phyloP scores from a whole-genome alignment of 1,140 invertebrate species.

The Euwallacea fornicatus region DNA sequence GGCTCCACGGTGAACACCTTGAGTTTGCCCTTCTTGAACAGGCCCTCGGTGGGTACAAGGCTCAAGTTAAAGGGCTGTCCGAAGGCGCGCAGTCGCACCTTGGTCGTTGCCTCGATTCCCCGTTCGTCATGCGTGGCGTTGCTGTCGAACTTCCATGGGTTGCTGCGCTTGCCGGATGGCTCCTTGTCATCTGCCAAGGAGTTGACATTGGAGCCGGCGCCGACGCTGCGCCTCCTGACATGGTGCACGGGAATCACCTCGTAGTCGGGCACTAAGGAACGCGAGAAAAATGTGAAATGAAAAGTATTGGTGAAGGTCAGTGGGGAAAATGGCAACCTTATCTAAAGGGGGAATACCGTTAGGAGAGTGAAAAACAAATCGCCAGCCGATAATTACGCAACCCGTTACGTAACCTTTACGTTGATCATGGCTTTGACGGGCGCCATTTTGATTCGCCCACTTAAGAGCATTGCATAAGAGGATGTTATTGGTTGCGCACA shows the following conservation, averaged over 20 bases:
- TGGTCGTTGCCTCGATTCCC: conserved; percentile 40
- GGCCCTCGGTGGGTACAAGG: conserved; percentile 69
- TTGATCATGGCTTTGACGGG: too few species aligned
- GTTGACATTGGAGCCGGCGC: neutral
- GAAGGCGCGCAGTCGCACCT: conserved; percentile 75
- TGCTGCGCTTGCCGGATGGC: conserved; percentile 17
- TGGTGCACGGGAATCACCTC: conserved; percentile 61
- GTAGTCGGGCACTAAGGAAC: conserved; percentile 64
- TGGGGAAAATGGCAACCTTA: too few species aligned
- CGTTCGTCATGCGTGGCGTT: neutral
- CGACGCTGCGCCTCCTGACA: conserved; percentile 45
- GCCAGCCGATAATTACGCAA: too few species aligned
- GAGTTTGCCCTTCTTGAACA: conserved; percentile 70
- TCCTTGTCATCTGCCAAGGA: conserved; percentile 8
- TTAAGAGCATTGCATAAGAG: too few species aligned
- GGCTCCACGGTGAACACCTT: conserved; percentile 77
- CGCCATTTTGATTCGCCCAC: too few species aligned
- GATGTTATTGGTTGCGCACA: too few species aligned
- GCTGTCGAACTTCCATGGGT: conserved; percentile 9
- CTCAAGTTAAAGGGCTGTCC: conserved; percentile 71
- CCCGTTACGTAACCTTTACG: too few species aligned
- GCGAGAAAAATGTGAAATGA: neutral
- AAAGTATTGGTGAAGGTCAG: neutral
- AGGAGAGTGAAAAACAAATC: too few species aligned
- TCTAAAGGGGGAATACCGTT: too few species aligned